Evolutionary conservation across 2,113 vertebrate genomes (phyloP), one percentile per base, ranked within the genome.

Genomic region (Opisthocomus hoazin): DNA sequence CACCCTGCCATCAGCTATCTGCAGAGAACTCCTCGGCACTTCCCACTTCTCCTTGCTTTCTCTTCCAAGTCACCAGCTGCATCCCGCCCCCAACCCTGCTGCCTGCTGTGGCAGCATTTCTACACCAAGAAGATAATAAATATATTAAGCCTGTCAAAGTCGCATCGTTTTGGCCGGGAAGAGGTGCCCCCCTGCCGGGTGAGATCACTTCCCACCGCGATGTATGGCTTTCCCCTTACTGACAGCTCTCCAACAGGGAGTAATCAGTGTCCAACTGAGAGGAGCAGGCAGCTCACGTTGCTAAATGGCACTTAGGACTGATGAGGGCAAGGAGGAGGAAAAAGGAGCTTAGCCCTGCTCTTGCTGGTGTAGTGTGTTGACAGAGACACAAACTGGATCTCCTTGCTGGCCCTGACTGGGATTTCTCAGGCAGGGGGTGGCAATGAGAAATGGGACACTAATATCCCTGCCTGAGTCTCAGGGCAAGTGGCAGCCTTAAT

Each of bases 61-160:
- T 64, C 81, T 93, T 87, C 86, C 76, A 37, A 68, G 34, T 4
- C 50, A 37, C 61, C 64, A 23, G 81, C 37, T 91, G 79, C 88
- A 56, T 73, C 30, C 43, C n/a, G 43, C 45, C 39, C 17, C 6
- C 5, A 8, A 2, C 4, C 29, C 74, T 4, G 24, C 45, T 48
- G 53, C 86, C 88, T 89, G 87, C 88, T 65, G 64, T 15, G 19
- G 81, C 76, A 93, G 94, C 80, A 21, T 68, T 95, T 84, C 68
- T 91, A 68, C 85, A 93, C 85, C 65, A 36, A 39, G 73, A 73
- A 94, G 50, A 11, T 60, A 75, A 94, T 84, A 85, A 96, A 93
- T 78, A 50, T 66, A 95, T 96, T 95, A 92, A 15, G 71, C 43
- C 96, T 97, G 97, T 97, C 97, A 97, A 68, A 86, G 80, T 18